Base-by-base conservation (phyloP, 2,888 invertebrate genomes). In the Drosophila ezoana region DNA sequence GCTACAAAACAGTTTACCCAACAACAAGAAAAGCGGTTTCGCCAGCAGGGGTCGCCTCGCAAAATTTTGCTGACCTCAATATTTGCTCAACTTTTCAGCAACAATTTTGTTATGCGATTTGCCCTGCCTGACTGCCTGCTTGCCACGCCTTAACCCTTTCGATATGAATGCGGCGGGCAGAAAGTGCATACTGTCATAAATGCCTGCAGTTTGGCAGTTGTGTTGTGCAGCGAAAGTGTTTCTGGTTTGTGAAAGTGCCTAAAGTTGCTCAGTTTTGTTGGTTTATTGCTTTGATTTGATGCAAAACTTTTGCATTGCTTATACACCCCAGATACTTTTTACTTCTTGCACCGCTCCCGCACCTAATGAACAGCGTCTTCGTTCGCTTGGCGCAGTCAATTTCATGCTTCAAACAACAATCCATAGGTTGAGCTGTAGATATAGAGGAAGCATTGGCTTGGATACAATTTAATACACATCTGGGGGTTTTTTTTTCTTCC, bases 21-120 rank as follows among this genome's bases (percentile, higher is more conserved):
- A 20, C 68, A 70, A 59, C 66, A 76, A 60, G 60, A 67, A 53
- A 32, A 52, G 44, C 20, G 53, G 48, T 16, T 40, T 38, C 14
- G 48, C 48, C 48, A 20, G 69, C 68, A 37, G 57, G 60, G 8
- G 5, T 52, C 48, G 61, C 41, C 59, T 60, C 69, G 64, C 75
- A 72, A 78, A 81, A 83, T 83, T 79, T 70, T 67, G 76, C 86
- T 82, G 87, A 83, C 84, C 87, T 72, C 87, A 86, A 83, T 83
- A 86, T 83, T 83, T 83, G 81, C 65, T 79, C 59, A 86, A 83
- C 79, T 83, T 86, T 86, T 83, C 81, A 86, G 76, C 82, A 86
- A 83, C 81, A 83, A 86, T 86, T 83, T 79, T 68, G 79, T 79
- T 86, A 79, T 73, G 54, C 73, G 81, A 86, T 70, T 83, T 83